Evolutionary conservation across 2,113 vertebrate species (phyloP).

Genomic region (Cyanoramphus novaezelandiae): DNA sequence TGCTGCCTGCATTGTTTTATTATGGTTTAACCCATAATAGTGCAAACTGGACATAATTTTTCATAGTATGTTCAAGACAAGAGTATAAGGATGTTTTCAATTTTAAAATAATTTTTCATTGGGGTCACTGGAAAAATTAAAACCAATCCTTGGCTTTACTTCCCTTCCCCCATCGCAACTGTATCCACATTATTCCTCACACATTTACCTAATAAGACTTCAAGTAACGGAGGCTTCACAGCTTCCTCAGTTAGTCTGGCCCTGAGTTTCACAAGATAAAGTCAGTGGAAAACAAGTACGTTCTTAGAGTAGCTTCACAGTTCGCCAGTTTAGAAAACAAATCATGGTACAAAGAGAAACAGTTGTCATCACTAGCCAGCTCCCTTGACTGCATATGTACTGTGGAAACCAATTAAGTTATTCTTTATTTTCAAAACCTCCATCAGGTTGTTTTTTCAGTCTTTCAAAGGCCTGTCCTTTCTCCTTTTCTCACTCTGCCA

Average conservation of each 20-base stretch:
- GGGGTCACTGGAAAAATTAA: neutral
- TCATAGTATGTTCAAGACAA: neutral
- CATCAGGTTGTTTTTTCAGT: neutral
- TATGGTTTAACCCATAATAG: neutral
- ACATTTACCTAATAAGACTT: neutral
- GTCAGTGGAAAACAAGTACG: neutral
- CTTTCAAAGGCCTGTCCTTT: neutral
- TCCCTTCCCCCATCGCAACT: neutral
- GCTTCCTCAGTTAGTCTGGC: neutral
- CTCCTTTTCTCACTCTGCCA: neutral
- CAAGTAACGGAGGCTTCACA: neutral
- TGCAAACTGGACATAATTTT: neutral
- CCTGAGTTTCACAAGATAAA: neutral
- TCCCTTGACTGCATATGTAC: neutral
- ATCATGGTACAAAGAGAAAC: neutral
- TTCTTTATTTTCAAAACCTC: neutral
- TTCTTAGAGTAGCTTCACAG: neutral
- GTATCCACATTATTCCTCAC: neutral
- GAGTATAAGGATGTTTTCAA: neutral
- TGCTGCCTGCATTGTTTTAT: neutral
- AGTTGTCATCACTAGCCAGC: neutral
- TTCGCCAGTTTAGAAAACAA: neutral
- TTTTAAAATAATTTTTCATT: neutral
- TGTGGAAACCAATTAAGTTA: neutral
- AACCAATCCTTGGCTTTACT: neutral